Conservation (phyloP, 2,113 vertebrate species). For the Nettapus auritus region DNA sequence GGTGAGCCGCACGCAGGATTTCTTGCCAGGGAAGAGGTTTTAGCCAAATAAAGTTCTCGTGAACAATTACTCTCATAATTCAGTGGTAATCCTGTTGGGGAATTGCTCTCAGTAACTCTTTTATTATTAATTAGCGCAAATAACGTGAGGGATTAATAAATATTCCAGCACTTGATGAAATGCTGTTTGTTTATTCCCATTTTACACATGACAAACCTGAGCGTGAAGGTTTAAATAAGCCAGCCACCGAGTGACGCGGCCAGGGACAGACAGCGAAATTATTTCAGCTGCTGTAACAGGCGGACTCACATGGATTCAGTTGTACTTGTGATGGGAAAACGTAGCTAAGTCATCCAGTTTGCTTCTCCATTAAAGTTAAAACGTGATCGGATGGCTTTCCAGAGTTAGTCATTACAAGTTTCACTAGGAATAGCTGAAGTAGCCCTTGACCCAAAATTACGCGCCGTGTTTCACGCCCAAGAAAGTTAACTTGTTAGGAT, state of each 20-base stretch:
- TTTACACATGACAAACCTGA: neutral
- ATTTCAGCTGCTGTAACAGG: neutral
- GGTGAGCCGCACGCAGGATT: neutral
- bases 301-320: too few relatives aligned
- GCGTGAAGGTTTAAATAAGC: neutral
- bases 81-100: neutral
- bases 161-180: neutral
- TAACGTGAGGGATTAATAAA: neutral
- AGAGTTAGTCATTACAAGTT: neutral
- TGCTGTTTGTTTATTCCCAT: neutral
- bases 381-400: neutral
- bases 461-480: too few relatives aligned
- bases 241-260: neutral
- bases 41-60: neutral
- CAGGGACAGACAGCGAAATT: neutral
- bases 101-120: neutral
- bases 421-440: too few relatives aligned
- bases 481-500: neutral
- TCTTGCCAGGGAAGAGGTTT: constrained; percentile 6
- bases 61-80: neutral
- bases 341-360: too few relatives aligned
- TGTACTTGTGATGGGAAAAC: neutral
- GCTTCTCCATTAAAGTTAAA: neutral
- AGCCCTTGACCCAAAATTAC: neutral
- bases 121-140: neutral